These are phyloP conservation scores for Neolamprologus toae DNA, from an alignment of 2,113 vertebrate species.

Conservation along the genomic window DNA sequence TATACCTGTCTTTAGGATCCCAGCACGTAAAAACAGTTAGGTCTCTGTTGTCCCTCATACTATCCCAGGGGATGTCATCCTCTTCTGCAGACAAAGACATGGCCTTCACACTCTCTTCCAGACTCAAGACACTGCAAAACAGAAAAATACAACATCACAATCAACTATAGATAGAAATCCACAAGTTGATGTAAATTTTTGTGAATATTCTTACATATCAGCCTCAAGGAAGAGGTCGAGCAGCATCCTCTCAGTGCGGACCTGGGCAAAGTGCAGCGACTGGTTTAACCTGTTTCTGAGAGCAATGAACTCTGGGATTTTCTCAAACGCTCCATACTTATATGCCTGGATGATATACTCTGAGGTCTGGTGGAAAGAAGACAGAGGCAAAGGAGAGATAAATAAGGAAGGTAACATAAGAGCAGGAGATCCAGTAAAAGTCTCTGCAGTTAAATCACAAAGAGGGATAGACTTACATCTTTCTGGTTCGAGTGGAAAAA, in stretches of 20 bases:
- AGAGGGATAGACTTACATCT: slow-evolving; percentile 84
- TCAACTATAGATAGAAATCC: background rate
- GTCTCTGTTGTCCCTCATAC: slow-evolving; percentile 90
- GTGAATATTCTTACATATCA: slow-evolving; percentile 80
- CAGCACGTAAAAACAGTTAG: slow-evolving; percentile 89
- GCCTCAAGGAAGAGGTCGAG: slow-evolving; percentile 95
- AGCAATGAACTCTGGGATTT: slow-evolving; percentile 98
- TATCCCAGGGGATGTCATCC: slow-evolving; percentile 94
- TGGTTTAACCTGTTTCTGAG: slow-evolving; percentile 94
- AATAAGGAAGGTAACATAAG: background rate
- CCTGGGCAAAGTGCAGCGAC: slow-evolving; percentile 96
- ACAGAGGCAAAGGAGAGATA: background rate
- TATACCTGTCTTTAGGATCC: slow-evolving; percentile 87
- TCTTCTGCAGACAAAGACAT: slow-evolving; percentile 93
- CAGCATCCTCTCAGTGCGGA: slow-evolving; percentile 93
- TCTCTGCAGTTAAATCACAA: background rate
- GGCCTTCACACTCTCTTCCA: slow-evolving; percentile 94
- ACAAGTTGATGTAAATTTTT: background rate
- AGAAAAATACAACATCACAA: background rate
- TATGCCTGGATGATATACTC: slow-evolving; percentile 99
- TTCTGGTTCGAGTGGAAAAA: slow-evolving; percentile 99
- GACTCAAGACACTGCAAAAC: slow-evolving; percentile 76
- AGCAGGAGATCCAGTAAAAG: background rate
- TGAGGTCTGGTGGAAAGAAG: slow-evolving; percentile 81
- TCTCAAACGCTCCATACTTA: slow-evolving; percentile 98